Evolutionary conservation across 2,888 invertebrate genomes (phyloP).

Genomic region (Oxytorus armatus): DNA sequence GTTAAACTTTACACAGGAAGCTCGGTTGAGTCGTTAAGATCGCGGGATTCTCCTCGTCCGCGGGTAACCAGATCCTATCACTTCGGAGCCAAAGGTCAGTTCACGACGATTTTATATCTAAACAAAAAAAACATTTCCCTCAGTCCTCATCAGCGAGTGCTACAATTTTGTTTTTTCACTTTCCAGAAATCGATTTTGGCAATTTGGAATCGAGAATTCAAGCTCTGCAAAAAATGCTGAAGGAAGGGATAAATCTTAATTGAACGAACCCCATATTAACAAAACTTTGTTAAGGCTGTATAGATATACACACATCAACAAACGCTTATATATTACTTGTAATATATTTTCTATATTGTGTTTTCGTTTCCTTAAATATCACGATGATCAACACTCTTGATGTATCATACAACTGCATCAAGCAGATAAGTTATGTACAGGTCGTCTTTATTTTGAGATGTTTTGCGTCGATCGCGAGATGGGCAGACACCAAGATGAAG

Average conservation of each 20-base stretch:
- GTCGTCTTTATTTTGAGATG: slow-evolving; percentile 39
- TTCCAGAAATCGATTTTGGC: slow-evolving; percentile 80
- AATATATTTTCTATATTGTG: slow-evolving; percentile 64
- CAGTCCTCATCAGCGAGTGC: not conserved
- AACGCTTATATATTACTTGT: slow-evolving; percentile 51
- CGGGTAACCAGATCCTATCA: slow-evolving; percentile 65
- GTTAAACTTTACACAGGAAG: slow-evolving; percentile 62
- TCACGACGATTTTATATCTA: not conserved
- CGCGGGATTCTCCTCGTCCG: slow-evolving; percentile 69
- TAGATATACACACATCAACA: slow-evolving; percentile 35
- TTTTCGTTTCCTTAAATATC: slow-evolving; percentile 43
- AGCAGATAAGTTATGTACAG: slow-evolving; percentile 64
- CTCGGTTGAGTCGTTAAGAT: slow-evolving; percentile 73
- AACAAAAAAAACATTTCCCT: slow-evolving; percentile 8
- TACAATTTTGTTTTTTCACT: slow-evolving; percentile 1
- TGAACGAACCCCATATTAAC: slow-evolving; percentile 57
- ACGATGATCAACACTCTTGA: slow-evolving; percentile 62
- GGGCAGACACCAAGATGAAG: slow-evolving; percentile 21
- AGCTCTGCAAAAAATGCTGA: slow-evolving; percentile 82
- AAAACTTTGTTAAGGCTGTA: slow-evolving; percentile 43
- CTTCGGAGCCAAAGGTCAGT: slow-evolving; percentile 68
- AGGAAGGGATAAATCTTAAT: slow-evolving; percentile 78
- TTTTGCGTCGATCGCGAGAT: slow-evolving; percentile 23
- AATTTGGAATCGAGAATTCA: slow-evolving; percentile 84
- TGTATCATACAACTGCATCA: slow-evolving; percentile 61